Percentiles rank a stretch among this genome's conserved stretches.
phyloP scores from a whole-genome alignment of 2,888 invertebrate genomes.

The Brassicogethes aeneus region DNA sequence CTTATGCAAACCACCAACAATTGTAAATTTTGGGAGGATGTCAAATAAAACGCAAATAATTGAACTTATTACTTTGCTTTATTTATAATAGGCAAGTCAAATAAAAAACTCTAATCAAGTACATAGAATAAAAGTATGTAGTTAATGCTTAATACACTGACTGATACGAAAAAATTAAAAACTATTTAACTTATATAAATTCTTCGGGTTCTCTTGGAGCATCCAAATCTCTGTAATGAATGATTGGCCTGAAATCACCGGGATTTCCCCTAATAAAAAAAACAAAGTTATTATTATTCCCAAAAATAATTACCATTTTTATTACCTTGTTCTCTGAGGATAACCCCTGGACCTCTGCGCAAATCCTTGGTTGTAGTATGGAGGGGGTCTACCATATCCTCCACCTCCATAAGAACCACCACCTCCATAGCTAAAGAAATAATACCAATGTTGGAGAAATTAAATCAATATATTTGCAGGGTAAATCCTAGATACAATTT shows the following conservation, averaged over 20 bases:
- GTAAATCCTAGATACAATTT: background rate
- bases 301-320: background rate
- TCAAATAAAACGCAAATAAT: too few relatives aligned
- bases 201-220: slow-evolving; percentile 87
- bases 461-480: slow-evolving; percentile 1
- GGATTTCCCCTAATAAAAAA: slow-evolving; percentile 55
- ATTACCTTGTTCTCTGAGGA: slow-evolving; percentile 32
- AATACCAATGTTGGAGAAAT: slow-evolving; percentile 13
- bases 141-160: background rate
- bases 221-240: slow-evolving; percentile 89
- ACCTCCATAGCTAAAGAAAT: slow-evolving; percentile 34
- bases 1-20: too few relatives aligned
- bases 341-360: slow-evolving; percentile 33
- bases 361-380: slow-evolving; percentile 45
- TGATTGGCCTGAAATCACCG: slow-evolving; percentile 78
- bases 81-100: background rate
- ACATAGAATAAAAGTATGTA: background rate
- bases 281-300: background rate
- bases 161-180: background rate
- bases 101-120: background rate
- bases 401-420: slow-evolving; percentile 20
- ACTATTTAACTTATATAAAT: slow-evolving; percentile 49
- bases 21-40: too few relatives aligned
- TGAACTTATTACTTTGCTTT: too few relatives aligned
- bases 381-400: slow-evolving; percentile 41